Base-by-base conservation (phyloP, 1,140 invertebrate genomes). In the Gryon sp. region DNA sequence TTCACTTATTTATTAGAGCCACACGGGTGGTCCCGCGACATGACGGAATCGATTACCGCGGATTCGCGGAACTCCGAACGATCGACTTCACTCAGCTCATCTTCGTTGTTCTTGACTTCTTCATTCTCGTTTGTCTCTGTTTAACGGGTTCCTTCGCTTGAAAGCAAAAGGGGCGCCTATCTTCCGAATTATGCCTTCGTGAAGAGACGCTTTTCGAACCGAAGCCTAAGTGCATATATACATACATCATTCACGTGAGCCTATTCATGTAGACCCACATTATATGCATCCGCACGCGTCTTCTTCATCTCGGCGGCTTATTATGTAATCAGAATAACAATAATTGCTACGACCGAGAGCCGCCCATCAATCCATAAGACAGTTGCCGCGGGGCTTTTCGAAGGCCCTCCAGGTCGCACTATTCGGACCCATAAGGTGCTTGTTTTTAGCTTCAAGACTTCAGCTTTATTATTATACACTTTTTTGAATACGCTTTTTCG, bases 1-100 rank as follows among this genome's bases (percentile, higher is more conserved):
- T 87, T 88, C 85, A 88, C 84, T 88, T 88, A 88, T 88, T 88
- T 88, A 88, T 88, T 87, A 88, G 87, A 82, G 80, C 82, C 83
- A 59, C 86, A 77, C 83, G 87, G 87, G 87, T 88, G 87, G 87
- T 88, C 87, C 79, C 83, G 83, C 86, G 86, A 88, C 87, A 88
- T 88, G 87, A 87, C 83, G 82, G 85, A 88, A 88, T 88, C 87
- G 87, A 88, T 88, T 88, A 88, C 87, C n/a, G 83, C 84, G 85
- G 80, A 85, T 88, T 88, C 87, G 85, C 84, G 81, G 87, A 88
- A 88, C 86, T 82, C 30, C n/a, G n/a, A 32, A 9, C 55, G 32
- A 50, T 62, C 50, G 20, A 77, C 76, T 63, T 80, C 79, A 59
- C 46, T 78, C 2, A 14, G 22, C 11, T 9, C 14, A 12, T 68